These are phyloP conservation scores for Tor tambroides DNA, from an alignment of 2,113 vertebrate genomes.

Conservation along the genomic window DNA sequence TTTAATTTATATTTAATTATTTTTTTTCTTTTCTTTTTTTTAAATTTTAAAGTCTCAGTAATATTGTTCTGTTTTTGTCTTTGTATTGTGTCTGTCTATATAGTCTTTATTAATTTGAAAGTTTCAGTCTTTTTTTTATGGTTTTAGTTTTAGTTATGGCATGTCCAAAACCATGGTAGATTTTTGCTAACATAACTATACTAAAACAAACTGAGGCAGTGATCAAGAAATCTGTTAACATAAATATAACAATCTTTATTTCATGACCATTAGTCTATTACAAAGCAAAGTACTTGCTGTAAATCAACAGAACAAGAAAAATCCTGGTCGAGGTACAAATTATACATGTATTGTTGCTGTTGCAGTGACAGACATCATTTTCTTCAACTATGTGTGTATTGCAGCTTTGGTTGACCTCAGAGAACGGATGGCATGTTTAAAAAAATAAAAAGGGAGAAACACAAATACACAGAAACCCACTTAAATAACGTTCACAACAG, in stretches of 20 bases:
- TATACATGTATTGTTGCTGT: neutral
- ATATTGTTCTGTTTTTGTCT: no score
- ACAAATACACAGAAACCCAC: conserved; percentile 8
- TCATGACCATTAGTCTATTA: conserved; percentile 49
- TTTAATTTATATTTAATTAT: no score
- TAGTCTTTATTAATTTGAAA: no score
- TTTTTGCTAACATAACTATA: neutral
- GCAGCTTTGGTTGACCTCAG: conserved; percentile 18
- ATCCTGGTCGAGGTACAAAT: neutral
- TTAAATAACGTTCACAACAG: conserved; percentile 23
- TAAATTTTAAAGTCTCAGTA: no score
- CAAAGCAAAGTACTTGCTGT: conserved; percentile 40
- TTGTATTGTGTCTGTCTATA: no score
- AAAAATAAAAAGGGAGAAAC: neutral
- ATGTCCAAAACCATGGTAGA: neutral
- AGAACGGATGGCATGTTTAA: neutral
- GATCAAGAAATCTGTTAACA: conserved; percentile 38
- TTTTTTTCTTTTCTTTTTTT: no score
- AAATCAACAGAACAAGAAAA: conserved; percentile 41
- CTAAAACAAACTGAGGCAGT: neutral
- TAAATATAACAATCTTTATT: conserved; percentile 65
- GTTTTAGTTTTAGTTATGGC: no score
- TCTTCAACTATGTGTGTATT: neutral
- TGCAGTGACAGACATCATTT: neutral
- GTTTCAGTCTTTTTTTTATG: no score